Conservation (phyloP, 2,888 invertebrate genomes). For the Latheticus oryzae region DNA sequence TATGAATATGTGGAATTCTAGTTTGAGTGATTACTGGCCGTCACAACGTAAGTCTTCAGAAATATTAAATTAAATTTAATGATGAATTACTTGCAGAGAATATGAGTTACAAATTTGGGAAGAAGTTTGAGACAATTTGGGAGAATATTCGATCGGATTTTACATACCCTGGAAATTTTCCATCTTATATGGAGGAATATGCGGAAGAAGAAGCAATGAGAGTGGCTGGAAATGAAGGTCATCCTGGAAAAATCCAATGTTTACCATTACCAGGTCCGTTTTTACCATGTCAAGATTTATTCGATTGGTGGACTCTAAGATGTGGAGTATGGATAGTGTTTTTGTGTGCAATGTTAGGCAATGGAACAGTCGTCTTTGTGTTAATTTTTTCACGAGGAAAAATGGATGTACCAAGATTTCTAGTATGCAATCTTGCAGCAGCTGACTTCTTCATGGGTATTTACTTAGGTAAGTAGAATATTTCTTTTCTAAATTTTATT, state of each 20-base stretch:
- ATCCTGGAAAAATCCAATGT: conserved; percentile 74
- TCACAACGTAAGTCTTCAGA: conserved; percentile 76
- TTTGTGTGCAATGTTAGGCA: conserved; percentile 93
- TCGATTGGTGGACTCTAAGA: conserved; percentile 97
- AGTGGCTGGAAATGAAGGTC: conserved; percentile 55
- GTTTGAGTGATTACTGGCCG: conserved; percentile 85
- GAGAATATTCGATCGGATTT: conserved; percentile 77
- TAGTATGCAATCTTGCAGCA: conserved; percentile 95
- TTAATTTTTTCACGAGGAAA: conserved; percentile 90
- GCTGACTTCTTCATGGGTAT: conserved; percentile 98
- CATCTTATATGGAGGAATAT: conserved; percentile 79
- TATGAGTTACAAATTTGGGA: conserved; percentile 77
- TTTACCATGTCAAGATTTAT: conserved; percentile 93
- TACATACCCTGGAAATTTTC: conserved; percentile 76
- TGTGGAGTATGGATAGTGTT: conserved; percentile 99
- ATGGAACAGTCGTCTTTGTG: conserved; percentile 95
- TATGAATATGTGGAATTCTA: conserved; percentile 82
- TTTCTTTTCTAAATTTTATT: conserved; percentile 16
- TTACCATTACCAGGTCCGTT: conserved; percentile 92
- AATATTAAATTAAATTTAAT: neutral
- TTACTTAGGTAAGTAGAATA: conserved; percentile 76
- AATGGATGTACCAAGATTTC: conserved; percentile 95
- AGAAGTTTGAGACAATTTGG: conserved; percentile 77
- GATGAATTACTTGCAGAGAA: conserved; percentile 76
- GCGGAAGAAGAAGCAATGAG: conserved; percentile 70